Percentiles rank a stretch among this genome's conserved stretches.
These are phyloP conservation scores for Sebastolobus alascanus DNA, from an alignment of 2,797 vertebrate genomes.

Conservation along the genomic window DNA sequence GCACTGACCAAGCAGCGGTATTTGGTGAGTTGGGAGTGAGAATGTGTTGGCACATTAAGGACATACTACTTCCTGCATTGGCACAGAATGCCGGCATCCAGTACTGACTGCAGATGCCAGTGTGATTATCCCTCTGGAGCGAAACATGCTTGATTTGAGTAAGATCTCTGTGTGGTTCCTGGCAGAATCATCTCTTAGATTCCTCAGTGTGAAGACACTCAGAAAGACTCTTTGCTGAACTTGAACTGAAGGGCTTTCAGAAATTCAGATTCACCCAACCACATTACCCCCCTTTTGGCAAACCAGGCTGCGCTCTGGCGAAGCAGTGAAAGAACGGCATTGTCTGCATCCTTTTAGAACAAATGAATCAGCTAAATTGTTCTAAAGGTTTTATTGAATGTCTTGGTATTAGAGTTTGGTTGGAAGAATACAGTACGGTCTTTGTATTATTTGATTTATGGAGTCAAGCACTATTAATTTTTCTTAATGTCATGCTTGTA, in stretches of 20 bases:
- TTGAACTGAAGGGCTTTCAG: constrained; percentile 57
- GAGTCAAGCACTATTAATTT: constrained; percentile 33
- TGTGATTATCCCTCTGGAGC: constrained; percentile 17
- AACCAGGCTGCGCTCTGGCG: constrained; percentile 7
- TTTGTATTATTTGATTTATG: constrained; percentile 49
- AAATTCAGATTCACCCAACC: constrained; percentile 47
- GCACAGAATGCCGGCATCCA: background rate
- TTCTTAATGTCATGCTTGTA: background rate
- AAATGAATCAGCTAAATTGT: constrained; percentile 57
- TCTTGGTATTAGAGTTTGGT: constrained; percentile 31
- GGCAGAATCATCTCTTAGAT: constrained; percentile 52
- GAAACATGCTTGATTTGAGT: constrained; percentile 41
- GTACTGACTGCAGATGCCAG: constrained; percentile 3
- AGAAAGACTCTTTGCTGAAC: constrained; percentile 43
- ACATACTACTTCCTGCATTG: background rate
- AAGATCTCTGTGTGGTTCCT: constrained; percentile 49
- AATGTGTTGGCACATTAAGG: background rate
- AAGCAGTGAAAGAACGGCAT: constrained; percentile 60
- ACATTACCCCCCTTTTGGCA: constrained; percentile 30
- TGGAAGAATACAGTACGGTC: constrained; percentile 26
- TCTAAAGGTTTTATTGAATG: constrained; percentile 35
- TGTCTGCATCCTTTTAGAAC: constrained; percentile 49
- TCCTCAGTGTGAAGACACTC: constrained; percentile 46
- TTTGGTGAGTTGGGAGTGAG: no score
- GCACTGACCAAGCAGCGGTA: no score